Conservation (phyloP, 2,888 invertebrate species). For the Leptinotarsa rubiginosa region DNA sequence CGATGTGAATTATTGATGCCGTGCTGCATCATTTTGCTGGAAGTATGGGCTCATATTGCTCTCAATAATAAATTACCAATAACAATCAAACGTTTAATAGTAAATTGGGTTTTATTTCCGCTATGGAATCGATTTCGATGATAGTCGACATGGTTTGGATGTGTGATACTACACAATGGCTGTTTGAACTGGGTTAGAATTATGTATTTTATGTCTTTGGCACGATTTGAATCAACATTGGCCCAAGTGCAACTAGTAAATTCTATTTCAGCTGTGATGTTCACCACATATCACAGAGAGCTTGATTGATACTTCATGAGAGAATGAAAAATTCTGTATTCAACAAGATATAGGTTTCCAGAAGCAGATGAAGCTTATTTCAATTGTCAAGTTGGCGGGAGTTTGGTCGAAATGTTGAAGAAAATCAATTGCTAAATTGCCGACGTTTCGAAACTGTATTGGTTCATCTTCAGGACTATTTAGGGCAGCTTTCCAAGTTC, state of each 20-base stretch:
- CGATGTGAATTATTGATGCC: not conserved
- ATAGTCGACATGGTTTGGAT: conserved; percentile 7
- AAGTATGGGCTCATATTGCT: conserved; percentile 18
- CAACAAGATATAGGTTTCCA: too few relatives aligned
- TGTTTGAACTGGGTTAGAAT: not conserved
- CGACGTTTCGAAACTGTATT: too few relatives aligned
- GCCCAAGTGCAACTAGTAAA: not conserved
- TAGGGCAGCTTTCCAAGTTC: too few relatives aligned
- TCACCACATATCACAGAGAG: too few relatives aligned
- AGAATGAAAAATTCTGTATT: too few relatives aligned
- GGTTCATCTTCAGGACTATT: too few relatives aligned
- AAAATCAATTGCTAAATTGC: too few relatives aligned
- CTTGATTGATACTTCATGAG: too few relatives aligned
- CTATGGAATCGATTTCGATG: conserved; percentile 4
- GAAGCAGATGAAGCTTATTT: too few relatives aligned
- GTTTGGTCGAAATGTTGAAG: too few relatives aligned
- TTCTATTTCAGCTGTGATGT: too few relatives aligned
- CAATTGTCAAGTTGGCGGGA: too few relatives aligned
- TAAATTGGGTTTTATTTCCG: conserved; percentile 18
- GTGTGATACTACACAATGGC: conserved; percentile 10
- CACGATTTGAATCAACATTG: not conserved
- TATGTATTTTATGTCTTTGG: not conserved
- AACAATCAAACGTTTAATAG: conserved; percentile 24
- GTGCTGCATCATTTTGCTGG: not conserved
- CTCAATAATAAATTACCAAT: conserved; percentile 21